Evolutionary conservation across 2,113 vertebrate genomes (phyloP).

Genomic region (Recurvirostra avosetta): DNA sequence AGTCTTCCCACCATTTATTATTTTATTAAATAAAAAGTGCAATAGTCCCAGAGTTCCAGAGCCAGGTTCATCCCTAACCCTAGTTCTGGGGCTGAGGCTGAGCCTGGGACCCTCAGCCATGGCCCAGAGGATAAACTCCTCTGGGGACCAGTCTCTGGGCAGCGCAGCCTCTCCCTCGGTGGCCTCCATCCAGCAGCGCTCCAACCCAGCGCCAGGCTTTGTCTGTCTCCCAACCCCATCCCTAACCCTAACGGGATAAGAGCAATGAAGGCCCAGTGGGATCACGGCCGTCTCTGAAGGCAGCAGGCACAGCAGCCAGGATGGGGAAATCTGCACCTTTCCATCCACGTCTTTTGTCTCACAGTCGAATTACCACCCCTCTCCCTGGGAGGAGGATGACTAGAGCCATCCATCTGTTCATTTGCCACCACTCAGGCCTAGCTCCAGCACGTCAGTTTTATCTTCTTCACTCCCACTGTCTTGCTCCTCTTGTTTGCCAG

Average conservation of each 20-base stretch:
- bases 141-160: neutral
- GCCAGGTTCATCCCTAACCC: neutral
- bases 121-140: neutral
- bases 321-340: neutral
- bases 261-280: neutral
- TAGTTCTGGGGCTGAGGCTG: neutral
- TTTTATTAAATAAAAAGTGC: neutral
- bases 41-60: neutral
- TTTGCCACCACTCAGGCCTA: neutral
- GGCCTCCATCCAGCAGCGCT: neutral
- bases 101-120: neutral
- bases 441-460: neutral
- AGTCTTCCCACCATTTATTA: neutral
- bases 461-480: neutral
- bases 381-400: neutral
- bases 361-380: neutral
- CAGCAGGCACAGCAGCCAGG: neutral
- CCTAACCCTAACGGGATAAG: neutral
- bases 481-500: neutral
- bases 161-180: fast-evolving
- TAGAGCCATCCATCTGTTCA: slow-evolving; percentile 26
- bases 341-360: neutral
- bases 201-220: neutral
- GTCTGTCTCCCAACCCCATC: neutral
- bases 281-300: neutral